Evolutionary conservation across 2,113 vertebrate species (phyloP).

Genomic region (Echinops telfairi): DNA sequence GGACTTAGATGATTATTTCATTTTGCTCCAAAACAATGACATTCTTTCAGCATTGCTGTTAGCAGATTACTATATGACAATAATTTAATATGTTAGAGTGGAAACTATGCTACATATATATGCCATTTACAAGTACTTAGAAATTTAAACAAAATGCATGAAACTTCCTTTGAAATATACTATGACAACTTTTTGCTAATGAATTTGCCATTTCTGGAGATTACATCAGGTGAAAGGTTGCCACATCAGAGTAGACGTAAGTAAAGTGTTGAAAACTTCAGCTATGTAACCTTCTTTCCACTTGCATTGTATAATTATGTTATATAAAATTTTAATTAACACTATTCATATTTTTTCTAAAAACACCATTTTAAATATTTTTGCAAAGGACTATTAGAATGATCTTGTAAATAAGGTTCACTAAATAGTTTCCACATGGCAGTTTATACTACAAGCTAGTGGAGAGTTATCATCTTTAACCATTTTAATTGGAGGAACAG

Average conservation of each 20-base stretch:
- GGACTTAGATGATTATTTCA: background rate
- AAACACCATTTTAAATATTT: conserved; percentile 25
- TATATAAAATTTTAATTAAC: conserved; percentile 11
- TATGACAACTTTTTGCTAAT: conserved; percentile 13
- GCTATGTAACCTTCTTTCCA: background rate
- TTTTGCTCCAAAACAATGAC: background rate
- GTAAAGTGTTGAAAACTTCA: conserved; percentile 6
- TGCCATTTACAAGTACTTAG: background rate
- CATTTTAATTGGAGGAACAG: background rate
- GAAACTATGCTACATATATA: background rate
- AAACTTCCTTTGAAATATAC: background rate
- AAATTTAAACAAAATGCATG: background rate
- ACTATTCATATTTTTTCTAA: background rate
- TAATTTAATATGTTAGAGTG: background rate
- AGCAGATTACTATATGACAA: background rate
- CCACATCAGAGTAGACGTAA: background rate
- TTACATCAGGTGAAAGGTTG: background rate
- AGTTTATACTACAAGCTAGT: background rate
- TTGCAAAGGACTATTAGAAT: background rate
- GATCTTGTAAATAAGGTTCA: background rate
- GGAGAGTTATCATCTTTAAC: background rate
- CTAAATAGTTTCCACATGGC: background rate
- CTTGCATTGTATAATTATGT: conserved; percentile 17
- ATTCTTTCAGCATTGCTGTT: background rate
- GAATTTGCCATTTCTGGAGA: background rate